phyloP scores from a whole-genome alignment of 2,888 invertebrate species.

The Cremastinae sp. region DNA sequence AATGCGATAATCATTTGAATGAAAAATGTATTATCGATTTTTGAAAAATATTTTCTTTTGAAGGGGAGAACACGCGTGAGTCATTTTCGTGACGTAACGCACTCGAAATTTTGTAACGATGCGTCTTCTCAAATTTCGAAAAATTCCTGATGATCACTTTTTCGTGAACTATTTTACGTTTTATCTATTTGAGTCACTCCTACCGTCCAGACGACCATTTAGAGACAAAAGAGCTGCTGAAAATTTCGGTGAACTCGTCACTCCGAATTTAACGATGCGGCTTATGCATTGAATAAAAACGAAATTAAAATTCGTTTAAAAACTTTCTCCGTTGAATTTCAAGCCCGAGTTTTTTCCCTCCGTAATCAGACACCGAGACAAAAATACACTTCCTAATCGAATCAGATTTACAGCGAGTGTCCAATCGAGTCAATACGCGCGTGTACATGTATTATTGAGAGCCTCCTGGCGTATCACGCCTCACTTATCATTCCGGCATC shows the following conservation, averaged over 20 bases:
- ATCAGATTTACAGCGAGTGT: conserved; percentile 69
- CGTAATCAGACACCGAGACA: conserved; percentile 51
- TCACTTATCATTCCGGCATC: conserved; percentile 73
- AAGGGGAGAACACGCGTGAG: not conserved
- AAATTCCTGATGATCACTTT: too few species aligned
- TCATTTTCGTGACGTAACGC: not conserved
- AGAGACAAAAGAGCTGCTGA: too few species aligned
- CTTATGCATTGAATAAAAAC: too few species aligned
- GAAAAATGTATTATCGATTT: not conserved
- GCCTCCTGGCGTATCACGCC: conserved; percentile 56
- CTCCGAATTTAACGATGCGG: not conserved
- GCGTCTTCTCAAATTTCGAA: too few species aligned
- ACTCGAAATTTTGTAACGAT: too few species aligned
- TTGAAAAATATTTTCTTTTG: not conserved
- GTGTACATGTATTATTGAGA: conserved; percentile 24
- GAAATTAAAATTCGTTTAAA: not conserved
- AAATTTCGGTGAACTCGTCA: conserved; percentile 8
- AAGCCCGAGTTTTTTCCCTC: conserved; percentile 22
- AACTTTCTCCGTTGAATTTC: not conserved
- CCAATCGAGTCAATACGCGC: conserved; percentile 36
- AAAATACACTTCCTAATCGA: conserved; percentile 76
- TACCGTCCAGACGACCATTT: too few species aligned
- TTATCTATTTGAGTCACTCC: too few species aligned
- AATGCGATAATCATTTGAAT: not conserved
- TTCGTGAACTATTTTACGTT: too few species aligned